Evolutionary conservation across 2,113 vertebrate species (phyloP), one percentile per base, ranked within the genome.

Genomic region (Spilogale gracilis): DNA sequence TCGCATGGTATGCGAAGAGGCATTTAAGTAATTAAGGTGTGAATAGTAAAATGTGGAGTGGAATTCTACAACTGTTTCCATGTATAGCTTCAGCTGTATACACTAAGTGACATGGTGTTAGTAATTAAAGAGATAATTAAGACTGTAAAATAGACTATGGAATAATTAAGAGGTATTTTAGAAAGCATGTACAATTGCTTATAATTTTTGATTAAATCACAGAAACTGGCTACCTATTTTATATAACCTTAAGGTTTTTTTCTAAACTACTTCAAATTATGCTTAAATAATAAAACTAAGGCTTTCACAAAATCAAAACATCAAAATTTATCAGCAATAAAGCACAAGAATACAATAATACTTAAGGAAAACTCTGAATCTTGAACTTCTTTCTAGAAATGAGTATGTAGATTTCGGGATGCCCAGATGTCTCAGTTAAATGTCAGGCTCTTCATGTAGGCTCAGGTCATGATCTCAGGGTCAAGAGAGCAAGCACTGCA

Each of bases 271-370:
- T 84, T 96, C 50, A 84, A 91, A 67, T 67, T 79, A 60, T 43
- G 6, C 60, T 78, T 95, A 74, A 84, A 84, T 88, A 67, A 3
- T 73, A 74, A 91, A 92, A 71, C 48, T 58, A 94, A 96, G 32
- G 5, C 14, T 93, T 96, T 90, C 7, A 85, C 73, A 88, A 65
- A 87, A 73, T 78, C 56, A 80, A 67, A 95, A 23, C 30, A 87
- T 79, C 21, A 85, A 79, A 69, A 56, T 56, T 32, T 43, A 88
- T 27, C 14, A 78, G 52, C 2, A 48, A 76, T 13, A 89, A 89
- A 61, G 48, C 50, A 23, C 20, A 91, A 74, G 76, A 9, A 52
- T 54, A 86, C 0, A 17, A 43, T n/a, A 82, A 54, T 25, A 90
- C 45, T 32, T n/a, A 89, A 83, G 78, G 76, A 50, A 25, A 93